phyloP scores from a whole-genome alignment of 2,888 invertebrate genomes.

The Agrochola circellaris region DNA sequence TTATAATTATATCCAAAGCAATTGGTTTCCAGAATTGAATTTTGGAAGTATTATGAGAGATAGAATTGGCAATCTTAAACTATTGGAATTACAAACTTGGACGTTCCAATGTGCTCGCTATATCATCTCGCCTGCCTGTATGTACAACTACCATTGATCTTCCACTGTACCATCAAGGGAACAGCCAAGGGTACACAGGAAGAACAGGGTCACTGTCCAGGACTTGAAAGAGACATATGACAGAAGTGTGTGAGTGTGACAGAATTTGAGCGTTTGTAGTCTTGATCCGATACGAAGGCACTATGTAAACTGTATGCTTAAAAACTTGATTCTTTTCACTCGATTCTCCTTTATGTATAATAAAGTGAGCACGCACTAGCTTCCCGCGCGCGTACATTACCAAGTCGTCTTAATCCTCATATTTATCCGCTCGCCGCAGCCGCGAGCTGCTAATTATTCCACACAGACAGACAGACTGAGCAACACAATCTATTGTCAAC shows the following conservation, averaged over 20 bases:
- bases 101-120: not conserved
- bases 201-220: too few species aligned
- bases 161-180: too few species aligned
- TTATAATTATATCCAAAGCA: constrained; percentile 1
- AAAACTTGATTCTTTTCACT: not conserved
- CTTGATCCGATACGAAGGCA: not conserved
- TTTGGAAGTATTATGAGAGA: not conserved
- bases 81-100: not conserved
- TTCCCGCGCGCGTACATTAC: not conserved
- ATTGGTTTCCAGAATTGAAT: not conserved
- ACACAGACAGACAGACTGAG: constrained; percentile 43
- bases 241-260: not conserved
- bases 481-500: constrained; percentile 26
- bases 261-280: not conserved
- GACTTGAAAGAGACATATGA: not conserved
- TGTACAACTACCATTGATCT: too few species aligned
- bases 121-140: not conserved
- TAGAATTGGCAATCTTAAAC: not conserved
- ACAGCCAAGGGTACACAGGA: too few species aligned
- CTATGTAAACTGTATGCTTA: not conserved
- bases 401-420: constrained; percentile 63
- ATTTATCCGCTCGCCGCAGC: constrained; percentile 67
- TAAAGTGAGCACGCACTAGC: not conserved
- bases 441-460: constrained; percentile 66
- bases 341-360: not conserved